Conservation (phyloP, 2,797 vertebrate species). For the Ciconia nigra region DNA sequence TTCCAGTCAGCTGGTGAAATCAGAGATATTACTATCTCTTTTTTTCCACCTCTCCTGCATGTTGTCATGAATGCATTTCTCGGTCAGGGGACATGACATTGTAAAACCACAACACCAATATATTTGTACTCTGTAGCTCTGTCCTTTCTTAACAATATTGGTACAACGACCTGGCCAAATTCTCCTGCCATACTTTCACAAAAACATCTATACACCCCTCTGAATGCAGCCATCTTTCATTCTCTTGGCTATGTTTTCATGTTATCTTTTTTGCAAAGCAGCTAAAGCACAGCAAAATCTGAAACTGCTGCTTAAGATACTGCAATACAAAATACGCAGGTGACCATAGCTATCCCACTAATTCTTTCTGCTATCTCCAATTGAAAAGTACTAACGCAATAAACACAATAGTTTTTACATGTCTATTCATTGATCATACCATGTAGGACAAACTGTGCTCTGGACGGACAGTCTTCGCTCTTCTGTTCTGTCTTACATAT, state of each 20-base stretch:
- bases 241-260: background rate
- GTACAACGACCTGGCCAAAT: background rate
- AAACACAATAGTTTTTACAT: background rate
- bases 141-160: background rate
- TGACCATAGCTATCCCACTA: background rate
- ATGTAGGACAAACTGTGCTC: background rate
- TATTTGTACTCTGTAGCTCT: background rate
- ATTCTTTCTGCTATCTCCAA: background rate
- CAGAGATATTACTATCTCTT: background rate
- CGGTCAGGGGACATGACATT: background rate
- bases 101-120: background rate
- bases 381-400: background rate
- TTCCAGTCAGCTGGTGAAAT: background rate
- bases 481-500: background rate
- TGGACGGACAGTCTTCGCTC: background rate
- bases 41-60: background rate
- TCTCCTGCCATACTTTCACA: background rate
- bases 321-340: background rate
- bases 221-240: background rate
- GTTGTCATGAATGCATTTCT: background rate
- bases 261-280: background rate
- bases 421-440: background rate
- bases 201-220: background rate
- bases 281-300: background rate
- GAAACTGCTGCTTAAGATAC: background rate